Evolutionary conservation across 2,113 vertebrate genomes (phyloP).

Genomic region (Sitta europaea): DNA sequence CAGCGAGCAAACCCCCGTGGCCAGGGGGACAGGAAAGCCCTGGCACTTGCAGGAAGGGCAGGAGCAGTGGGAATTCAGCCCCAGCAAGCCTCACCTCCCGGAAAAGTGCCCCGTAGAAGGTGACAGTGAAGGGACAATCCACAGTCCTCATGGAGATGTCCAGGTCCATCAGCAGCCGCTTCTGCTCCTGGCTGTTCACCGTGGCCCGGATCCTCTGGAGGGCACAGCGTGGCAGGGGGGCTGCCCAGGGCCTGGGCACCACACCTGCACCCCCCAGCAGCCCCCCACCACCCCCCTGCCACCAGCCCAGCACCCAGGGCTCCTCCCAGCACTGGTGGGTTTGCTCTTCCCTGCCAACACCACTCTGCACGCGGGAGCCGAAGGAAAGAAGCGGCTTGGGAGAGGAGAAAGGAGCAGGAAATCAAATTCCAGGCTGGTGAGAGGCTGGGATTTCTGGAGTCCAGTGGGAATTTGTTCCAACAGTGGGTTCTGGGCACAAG

Average conservation of each 20-base stretch:
- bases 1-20: not conserved
- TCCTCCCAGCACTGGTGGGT: not conserved
- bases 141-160: conserved; percentile 97
- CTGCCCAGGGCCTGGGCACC: not conserved
- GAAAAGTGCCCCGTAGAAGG: conserved; percentile 93
- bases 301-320: not conserved
- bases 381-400: not conserved
- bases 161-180: conserved; percentile 93
- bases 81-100: conserved; percentile 82
- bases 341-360: not conserved
- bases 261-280: not conserved
- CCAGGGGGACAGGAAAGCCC: not conserved
- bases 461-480: not conserved
- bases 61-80: not conserved
- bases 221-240: not conserved
- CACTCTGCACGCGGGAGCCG: not conserved
- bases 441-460: not conserved
- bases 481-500: not conserved
- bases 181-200: conserved; percentile 96
- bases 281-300: not conserved
- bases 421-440: not conserved
- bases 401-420: not conserved
- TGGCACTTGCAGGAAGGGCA: not conserved
- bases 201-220: conserved; percentile 90
- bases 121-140: conserved; percentile 93